phyloP scores from a whole-genome alignment of 2,888 invertebrate species.

The Mamestra brassicae region DNA sequence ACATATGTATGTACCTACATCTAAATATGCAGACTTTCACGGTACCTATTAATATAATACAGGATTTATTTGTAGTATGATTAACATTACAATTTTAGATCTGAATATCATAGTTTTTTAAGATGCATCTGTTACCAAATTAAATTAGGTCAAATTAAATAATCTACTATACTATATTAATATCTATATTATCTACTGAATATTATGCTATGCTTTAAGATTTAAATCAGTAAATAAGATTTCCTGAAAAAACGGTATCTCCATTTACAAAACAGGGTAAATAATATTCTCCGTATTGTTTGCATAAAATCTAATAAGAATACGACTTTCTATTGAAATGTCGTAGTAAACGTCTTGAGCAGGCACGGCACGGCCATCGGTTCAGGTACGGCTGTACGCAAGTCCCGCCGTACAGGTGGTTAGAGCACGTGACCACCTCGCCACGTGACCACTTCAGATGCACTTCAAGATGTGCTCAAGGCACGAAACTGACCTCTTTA shows the following conservation, averaged over 20 bases:
- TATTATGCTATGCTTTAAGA: no score
- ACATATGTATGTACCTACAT: no score
- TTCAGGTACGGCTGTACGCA: slow-evolving; percentile 21
- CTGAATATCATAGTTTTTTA: no score
- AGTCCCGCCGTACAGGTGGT: slow-evolving; percentile 45
- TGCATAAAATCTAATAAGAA: slow-evolving; percentile 47
- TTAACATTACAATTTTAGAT: no score
- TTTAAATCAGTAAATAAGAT: background rate
- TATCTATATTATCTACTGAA: no score
- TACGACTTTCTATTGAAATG: slow-evolving; percentile 42
- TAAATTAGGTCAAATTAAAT: no score
- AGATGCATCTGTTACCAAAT: no score
- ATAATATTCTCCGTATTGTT: slow-evolving; percentile 23
- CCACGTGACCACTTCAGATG: slow-evolving; percentile 67
- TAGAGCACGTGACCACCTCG: slow-evolving; percentile 50
- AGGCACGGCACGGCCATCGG: slow-evolving; percentile 25
- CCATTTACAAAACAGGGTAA: slow-evolving; percentile 13
- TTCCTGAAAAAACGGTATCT: background rate
- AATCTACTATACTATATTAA: no score
- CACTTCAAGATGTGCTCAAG: slow-evolving; percentile 57
- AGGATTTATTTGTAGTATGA: no score
- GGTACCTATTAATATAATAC: no score
- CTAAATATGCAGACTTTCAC: no score
- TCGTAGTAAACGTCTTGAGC: slow-evolving; percentile 56
- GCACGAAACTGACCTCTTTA: slow-evolving; percentile 49